phyloP scores from a whole-genome alignment of 2,888 invertebrate species.

The Lasioglossum leucozonium region DNA sequence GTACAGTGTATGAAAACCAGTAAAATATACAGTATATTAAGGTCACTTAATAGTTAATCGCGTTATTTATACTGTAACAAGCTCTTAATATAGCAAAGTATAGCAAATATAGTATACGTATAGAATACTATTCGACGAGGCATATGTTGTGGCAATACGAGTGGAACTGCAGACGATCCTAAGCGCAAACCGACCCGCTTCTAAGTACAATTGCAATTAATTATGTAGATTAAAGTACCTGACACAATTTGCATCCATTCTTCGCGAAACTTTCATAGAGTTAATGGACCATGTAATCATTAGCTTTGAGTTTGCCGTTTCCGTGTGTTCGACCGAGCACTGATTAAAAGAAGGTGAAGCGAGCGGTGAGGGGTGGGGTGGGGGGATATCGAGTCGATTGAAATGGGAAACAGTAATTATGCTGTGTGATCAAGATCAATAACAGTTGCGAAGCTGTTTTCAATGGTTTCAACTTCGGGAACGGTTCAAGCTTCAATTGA shows the following conservation, averaged over 20 bases:
- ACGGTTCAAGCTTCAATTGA: constrained; percentile 81
- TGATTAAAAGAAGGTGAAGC: constrained; percentile 40
- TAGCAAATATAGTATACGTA: background rate
- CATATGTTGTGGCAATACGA: background rate
- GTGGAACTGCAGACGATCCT: background rate
- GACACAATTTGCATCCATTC: background rate
- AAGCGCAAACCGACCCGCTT: too few species aligned
- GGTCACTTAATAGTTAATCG: background rate
- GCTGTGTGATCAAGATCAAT: constrained; percentile 78
- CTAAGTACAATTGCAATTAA: background rate
- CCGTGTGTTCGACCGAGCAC: constrained; percentile 55
- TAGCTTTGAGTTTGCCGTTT: constrained; percentile 63
- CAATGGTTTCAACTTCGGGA: constrained; percentile 78
- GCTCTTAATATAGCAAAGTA: background rate
- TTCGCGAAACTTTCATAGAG: constrained; percentile 20
- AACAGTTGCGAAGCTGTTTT: constrained; percentile 80
- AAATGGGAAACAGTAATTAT: constrained; percentile 77
- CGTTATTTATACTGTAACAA: background rate
- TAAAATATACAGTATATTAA: background rate
- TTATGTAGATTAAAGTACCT: background rate
- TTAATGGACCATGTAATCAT: constrained; percentile 56
- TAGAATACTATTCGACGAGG: background rate
- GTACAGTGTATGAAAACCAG: too few species aligned
- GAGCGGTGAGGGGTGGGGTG: too few species aligned
- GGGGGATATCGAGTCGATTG: constrained; percentile 31